Evolutionary conservation across 2,797 vertebrate species (phyloP).

Genomic region (Malurus leucopterus): DNA sequence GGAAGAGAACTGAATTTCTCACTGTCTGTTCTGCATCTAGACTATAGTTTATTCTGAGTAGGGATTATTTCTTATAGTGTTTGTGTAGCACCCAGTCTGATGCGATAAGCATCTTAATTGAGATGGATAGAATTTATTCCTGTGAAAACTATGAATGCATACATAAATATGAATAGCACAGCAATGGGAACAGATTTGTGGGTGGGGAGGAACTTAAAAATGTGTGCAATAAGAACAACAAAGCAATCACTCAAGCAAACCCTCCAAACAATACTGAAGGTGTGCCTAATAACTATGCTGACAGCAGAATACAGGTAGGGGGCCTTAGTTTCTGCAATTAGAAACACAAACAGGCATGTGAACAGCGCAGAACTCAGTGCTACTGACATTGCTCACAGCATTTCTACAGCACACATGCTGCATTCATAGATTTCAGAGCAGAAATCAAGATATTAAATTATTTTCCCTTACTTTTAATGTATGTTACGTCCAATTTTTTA

Average conservation of each 20-base stretch:
- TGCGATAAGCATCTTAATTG: background rate
- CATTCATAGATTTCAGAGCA: background rate
- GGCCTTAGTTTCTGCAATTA: background rate
- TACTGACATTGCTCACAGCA: background rate
- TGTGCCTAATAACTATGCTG: background rate
- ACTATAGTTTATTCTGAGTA: background rate
- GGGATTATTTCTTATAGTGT: background rate
- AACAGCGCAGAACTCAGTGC: background rate
- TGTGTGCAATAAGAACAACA: background rate
- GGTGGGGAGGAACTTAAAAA: slow-evolving; percentile 6
- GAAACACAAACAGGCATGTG: background rate
- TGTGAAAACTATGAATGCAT: background rate
- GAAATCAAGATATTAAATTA: background rate
- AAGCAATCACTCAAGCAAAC: background rate
- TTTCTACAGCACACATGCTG: background rate
- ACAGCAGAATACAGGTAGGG: background rate
- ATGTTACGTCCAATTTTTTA: background rate
- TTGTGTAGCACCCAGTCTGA: background rate
- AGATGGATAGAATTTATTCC: slow-evolving; percentile 1
- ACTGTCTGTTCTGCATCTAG: background rate
- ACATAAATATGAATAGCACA: background rate
- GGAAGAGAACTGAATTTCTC: background rate
- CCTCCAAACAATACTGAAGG: background rate
- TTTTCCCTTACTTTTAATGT: background rate
- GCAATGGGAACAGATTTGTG: background rate